These are phyloP conservation scores for Drosophila watanabei DNA, from an alignment of 1,140 invertebrate species.

Conservation along the genomic window DNA sequence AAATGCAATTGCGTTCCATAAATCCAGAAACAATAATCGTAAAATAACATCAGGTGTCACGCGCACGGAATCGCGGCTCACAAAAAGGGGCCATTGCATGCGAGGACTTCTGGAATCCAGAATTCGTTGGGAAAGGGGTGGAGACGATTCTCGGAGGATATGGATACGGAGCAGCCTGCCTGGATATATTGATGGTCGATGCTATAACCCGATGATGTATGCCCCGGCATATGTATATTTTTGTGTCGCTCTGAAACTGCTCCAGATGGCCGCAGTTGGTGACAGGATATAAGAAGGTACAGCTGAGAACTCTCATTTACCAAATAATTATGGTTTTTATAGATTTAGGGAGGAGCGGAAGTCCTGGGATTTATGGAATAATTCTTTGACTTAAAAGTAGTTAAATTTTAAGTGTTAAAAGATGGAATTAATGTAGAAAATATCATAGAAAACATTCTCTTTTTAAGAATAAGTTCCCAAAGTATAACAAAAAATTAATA, in stretches of 20 bases:
- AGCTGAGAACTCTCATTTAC: neutral
- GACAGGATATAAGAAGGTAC: constrained; percentile 11
- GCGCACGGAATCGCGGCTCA: constrained; percentile 62
- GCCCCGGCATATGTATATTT: constrained; percentile 20
- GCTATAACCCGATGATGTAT: constrained; percentile 45
- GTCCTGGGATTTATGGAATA: neutral
- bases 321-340: neutral
- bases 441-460: neutral
- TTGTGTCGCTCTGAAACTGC: constrained; percentile 14
- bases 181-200: constrained; percentile 28
- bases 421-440: neutral
- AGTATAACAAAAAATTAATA: too few species aligned
- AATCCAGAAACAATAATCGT: constrained; percentile 83
- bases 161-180: constrained; percentile 15
- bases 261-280: constrained; percentile 34
- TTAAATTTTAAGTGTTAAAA: neutral
- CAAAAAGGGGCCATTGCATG: constrained; percentile 30
- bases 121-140: neutral
- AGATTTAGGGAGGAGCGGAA: neutral
- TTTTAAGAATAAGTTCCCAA: too few species aligned
- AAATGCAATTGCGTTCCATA: constrained; percentile 80
- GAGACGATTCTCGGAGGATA: constrained; percentile 15
- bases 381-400: neutral
- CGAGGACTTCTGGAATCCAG: constrained; percentile 11
- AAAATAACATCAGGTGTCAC: constrained; percentile 84